These are phyloP conservation scores for Nestor notabilis DNA, from an alignment of 2,113 vertebrate genomes.

Conservation along the genomic window DNA sequence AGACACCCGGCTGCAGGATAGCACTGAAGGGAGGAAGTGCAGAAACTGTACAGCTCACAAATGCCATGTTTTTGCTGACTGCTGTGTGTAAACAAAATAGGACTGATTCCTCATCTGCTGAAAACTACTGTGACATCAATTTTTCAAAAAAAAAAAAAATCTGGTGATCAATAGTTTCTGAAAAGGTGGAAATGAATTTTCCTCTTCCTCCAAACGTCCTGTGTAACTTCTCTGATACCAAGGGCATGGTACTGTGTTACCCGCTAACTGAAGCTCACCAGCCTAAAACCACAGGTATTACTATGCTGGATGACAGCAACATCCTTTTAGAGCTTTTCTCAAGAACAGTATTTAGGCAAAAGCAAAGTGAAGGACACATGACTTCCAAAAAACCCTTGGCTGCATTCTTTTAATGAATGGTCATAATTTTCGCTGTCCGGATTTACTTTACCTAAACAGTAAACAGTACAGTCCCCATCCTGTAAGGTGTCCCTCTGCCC, in stretches of 20 bases:
- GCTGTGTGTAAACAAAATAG: not conserved
- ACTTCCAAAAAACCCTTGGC: not conserved
- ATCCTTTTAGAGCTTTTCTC: not conserved
- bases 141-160: accelerated
- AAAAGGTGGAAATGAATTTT: not conserved
- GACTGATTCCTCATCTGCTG: not conserved
- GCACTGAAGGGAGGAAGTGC: not conserved
- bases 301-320: not conserved
- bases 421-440: not conserved
- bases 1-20: not conserved
- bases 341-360: not conserved
- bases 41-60: not conserved
- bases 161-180: not conserved
- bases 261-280: not conserved
- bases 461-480: not conserved
- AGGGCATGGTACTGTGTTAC: not conserved
- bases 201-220: not conserved
- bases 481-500: not conserved
- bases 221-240: not conserved
- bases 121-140: not conserved
- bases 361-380: not conserved
- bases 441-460: not conserved
- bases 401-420: not conserved
- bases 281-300: not conserved
- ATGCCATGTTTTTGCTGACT: not conserved